Conservation (phyloP, 2,797 vertebrate species). For the Alca torda region DNA sequence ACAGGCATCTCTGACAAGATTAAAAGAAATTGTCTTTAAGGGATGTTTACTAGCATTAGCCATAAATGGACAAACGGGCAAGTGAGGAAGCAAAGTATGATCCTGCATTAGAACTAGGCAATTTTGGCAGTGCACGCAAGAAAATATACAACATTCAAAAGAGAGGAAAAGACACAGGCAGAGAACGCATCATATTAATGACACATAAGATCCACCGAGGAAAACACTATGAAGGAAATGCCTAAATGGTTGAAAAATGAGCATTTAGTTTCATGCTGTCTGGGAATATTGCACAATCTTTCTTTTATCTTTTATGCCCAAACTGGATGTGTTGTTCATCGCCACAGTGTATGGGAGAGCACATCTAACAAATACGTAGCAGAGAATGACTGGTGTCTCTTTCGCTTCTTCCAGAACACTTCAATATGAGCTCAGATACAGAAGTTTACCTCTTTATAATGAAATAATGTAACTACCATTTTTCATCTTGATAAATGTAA, state of each 20-base stretch:
- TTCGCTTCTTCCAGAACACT: neutral
- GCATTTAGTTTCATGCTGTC: neutral
- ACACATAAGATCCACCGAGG: neutral
- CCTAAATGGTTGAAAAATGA: neutral
- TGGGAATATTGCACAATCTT: neutral
- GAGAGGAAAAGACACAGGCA: neutral
- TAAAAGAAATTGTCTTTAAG: conserved; percentile 30
- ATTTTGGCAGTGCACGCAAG: neutral
- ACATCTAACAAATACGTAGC: neutral
- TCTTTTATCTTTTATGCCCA: neutral
- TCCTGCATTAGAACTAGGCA: neutral
- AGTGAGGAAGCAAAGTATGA: neutral
- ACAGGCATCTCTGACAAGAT: conserved; percentile 25
- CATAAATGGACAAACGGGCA: conserved; percentile 19
- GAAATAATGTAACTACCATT: neutral
- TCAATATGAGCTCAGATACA: neutral
- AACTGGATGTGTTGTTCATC: neutral
- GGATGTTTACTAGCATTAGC: conserved; percentile 24
- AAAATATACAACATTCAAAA: neutral
- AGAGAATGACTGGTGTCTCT: neutral
- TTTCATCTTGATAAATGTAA: neutral
- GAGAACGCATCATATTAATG: neutral
- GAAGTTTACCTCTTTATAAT: neutral
- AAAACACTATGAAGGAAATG: neutral
- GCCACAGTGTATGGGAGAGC: neutral